phyloP scores from a whole-genome alignment of 2,797 vertebrate genomes.

The Crocidura indochinensis region DNA sequence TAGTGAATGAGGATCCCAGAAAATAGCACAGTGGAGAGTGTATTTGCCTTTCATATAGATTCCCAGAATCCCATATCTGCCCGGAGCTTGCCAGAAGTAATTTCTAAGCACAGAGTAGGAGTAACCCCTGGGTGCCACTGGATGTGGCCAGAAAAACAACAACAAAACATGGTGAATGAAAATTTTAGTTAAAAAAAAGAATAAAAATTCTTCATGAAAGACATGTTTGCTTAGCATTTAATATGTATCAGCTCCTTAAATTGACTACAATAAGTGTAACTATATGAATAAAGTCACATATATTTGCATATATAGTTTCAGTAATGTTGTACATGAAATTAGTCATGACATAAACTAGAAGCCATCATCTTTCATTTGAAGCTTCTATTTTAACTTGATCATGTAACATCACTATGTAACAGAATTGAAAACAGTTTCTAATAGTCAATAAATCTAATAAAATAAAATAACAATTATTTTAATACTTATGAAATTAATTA shows the following conservation, averaged over 20 bases:
- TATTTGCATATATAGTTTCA: neutral
- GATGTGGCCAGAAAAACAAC: no score
- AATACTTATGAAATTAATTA: neutral
- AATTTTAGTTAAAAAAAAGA: neutral
- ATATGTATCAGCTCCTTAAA: neutral
- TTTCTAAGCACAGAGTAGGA: no score
- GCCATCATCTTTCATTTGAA: neutral
- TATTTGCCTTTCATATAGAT: no score
- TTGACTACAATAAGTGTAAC: neutral
- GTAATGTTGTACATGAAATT: neutral
- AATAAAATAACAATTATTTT: constrained; percentile 18
- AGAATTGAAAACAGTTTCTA: neutral
- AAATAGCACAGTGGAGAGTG: no score
- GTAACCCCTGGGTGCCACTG: no score
- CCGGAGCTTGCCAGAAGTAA: no score
- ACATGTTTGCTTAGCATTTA: neutral
- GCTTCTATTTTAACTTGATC: neutral
- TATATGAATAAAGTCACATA: neutral
- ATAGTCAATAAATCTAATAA: neutral
- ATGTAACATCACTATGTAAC: neutral
- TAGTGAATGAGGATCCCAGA: no score
- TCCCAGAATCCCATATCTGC: no score
- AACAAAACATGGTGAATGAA: neutral
- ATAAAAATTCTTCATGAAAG: neutral
- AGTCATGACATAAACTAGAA: neutral